Percentiles rank a stretch among this genome's conserved stretches.
Conservation (phyloP, 2,113 vertebrate species). For the Grammomys dolichurus region DNA sequence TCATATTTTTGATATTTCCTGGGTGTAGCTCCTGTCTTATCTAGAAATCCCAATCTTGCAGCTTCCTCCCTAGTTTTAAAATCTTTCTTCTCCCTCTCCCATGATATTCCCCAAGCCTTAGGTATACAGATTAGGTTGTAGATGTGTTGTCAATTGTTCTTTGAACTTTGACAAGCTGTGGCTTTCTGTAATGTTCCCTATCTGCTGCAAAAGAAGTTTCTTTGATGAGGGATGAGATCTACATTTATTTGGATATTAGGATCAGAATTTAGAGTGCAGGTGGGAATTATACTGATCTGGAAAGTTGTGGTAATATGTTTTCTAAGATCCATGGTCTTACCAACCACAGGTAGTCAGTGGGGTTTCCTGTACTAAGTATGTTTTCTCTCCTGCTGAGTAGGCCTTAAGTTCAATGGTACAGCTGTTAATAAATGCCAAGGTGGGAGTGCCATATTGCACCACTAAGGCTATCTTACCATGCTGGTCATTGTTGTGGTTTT, state of each 20-base stretch:
- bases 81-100: background rate
- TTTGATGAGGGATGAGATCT: background rate
- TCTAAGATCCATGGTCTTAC: background rate
- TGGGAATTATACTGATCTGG: too few relatives aligned
- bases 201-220: background rate
- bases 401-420: background rate
- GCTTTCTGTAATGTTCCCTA: background rate
- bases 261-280: background rate
- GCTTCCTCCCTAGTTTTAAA: background rate
- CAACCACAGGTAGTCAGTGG: background rate
- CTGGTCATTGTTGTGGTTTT: background rate
- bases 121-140: background rate
- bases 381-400: background rate
- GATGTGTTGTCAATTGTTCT: background rate
- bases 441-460: background rate
- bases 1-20: background rate
- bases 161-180: background rate
- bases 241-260: background rate
- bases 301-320: background rate
- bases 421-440: background rate
- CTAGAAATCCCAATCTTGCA: background rate
- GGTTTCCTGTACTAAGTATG: background rate
- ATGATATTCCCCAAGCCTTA: background rate
- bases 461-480: background rate
- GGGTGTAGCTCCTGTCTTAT: background rate